Conservation (phyloP, 2,113 vertebrate genomes). For the Strigops habroptila region DNA sequence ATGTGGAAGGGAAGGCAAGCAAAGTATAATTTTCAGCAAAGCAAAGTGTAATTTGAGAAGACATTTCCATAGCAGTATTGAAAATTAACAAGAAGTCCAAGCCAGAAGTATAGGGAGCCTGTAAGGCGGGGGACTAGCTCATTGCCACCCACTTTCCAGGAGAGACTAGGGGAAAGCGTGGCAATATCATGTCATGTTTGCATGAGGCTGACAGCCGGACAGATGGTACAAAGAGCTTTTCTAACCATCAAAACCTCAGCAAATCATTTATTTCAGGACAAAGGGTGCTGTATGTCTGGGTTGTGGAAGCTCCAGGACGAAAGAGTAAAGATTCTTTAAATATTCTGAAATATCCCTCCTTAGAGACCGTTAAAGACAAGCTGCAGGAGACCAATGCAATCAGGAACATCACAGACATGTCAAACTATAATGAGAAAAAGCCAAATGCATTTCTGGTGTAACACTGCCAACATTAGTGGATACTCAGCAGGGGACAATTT, state of each 20-base stretch:
- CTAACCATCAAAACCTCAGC: not conserved
- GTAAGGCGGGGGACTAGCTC: not conserved
- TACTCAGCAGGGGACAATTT: conserved; percentile 29
- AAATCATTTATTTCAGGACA: not conserved
- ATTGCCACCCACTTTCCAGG: not conserved
- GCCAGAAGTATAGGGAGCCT: not conserved
- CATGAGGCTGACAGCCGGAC: not conserved
- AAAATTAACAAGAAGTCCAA: not conserved
- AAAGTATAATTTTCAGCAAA: not conserved
- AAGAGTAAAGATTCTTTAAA: conserved; percentile 25
- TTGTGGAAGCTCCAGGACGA: not conserved
- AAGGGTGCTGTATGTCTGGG: not conserved
- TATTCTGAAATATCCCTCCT: conserved; percentile 21
- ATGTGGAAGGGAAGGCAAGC: not conserved
- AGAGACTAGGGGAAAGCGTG: not conserved
- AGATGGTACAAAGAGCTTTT: not conserved
- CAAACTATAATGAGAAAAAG: conserved; percentile 36
- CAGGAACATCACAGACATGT: conserved; percentile 42
- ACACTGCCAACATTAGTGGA: not conserved
- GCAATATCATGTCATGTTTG: not conserved
- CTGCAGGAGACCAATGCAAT: conserved; percentile 50
- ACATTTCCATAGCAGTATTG: not conserved
- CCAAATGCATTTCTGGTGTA: not conserved
- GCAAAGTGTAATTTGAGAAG: not conserved
- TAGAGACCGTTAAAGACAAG: not conserved